Percentiles rank a stretch among this genome's conserved stretches.
Conservation (phyloP, 2,888 invertebrate genomes). For the Rotaria socialis region DNA sequence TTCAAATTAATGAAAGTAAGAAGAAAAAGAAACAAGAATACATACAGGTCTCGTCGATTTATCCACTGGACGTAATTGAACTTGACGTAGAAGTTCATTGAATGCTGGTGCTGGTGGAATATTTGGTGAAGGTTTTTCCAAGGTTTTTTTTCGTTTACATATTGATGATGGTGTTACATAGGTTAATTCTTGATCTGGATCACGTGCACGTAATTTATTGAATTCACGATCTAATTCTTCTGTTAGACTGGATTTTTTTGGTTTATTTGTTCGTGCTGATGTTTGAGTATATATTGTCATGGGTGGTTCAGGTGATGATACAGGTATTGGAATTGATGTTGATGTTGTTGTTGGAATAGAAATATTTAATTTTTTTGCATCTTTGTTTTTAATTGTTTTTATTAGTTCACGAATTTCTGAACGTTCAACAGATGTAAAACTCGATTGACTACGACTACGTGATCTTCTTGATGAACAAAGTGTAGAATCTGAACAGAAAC, state of each 20-base stretch:
- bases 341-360: background rate
- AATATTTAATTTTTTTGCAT: background rate
- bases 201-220: background rate
- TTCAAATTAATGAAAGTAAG: no score
- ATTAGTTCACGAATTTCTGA: slow-evolving; percentile 18
- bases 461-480: background rate
- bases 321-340: background rate
- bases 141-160: background rate
- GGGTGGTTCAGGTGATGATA: background rate
- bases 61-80: slow-evolving; percentile 5
- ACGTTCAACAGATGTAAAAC: slow-evolving; percentile 24
- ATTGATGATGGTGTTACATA: slow-evolving; percentile 1
- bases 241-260: background rate
- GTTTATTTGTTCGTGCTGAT: background rate
- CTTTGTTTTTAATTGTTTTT: background rate
- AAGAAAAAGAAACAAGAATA: background rate
- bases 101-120: background rate
- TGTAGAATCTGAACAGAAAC: background rate
- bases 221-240: slow-evolving; percentile 31
- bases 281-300: background rate
- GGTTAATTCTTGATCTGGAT: background rate
- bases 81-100: background rate
- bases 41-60: background rate
- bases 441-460: slow-evolving; percentile 25
- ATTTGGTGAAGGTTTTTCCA: background rate